phyloP scores from a whole-genome alignment of 2,888 invertebrate genomes.

The Scaptomyza cyrtandrae region DNA sequence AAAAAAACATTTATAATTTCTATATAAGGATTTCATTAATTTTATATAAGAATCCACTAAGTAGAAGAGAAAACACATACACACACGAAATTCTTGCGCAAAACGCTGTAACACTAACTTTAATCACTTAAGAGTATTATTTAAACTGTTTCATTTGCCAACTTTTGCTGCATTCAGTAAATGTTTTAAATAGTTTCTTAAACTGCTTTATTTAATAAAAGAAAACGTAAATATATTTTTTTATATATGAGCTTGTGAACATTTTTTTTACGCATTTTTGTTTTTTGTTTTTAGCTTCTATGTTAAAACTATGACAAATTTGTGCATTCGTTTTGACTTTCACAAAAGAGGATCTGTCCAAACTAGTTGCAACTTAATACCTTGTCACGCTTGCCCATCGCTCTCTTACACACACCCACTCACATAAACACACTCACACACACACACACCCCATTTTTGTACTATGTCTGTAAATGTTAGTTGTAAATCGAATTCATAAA shows the following conservation, averaged over 20 bases:
- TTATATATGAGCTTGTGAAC: slow-evolving; percentile 45
- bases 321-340: slow-evolving; percentile 16
- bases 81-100: slow-evolving; percentile 44
- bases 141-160: slow-evolving; percentile 51
- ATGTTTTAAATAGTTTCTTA: slow-evolving; percentile 60
- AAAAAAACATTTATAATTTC: slow-evolving; percentile 39
- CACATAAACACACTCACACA: slow-evolving; percentile 6
- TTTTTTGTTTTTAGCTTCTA: slow-evolving; percentile 16
- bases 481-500: slow-evolving; percentile 47
- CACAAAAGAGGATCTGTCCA: slow-evolving; percentile 39
- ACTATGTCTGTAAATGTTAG: slow-evolving; percentile 47
- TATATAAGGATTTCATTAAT: slow-evolving; percentile 42
- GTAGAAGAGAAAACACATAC: slow-evolving; percentile 17
- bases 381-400: slow-evolving; percentile 25
- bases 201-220: slow-evolving; percentile 69
- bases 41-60: slow-evolving; percentile 55
- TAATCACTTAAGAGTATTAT: slow-evolving; percentile 69
- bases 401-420: slow-evolving; percentile 7
- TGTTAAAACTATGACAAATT: too few species aligned
- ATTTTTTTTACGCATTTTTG: slow-evolving; percentile 28
- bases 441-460: slow-evolving; percentile 26
- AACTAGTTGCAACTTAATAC: slow-evolving; percentile 26
- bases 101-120: slow-evolving; percentile 61
- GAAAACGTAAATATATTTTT: slow-evolving; percentile 53
- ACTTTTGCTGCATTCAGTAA: slow-evolving; percentile 59